Conservation (phyloP, 1,140 invertebrate genomes). For the Neoseiulus cucumeris region DNA sequence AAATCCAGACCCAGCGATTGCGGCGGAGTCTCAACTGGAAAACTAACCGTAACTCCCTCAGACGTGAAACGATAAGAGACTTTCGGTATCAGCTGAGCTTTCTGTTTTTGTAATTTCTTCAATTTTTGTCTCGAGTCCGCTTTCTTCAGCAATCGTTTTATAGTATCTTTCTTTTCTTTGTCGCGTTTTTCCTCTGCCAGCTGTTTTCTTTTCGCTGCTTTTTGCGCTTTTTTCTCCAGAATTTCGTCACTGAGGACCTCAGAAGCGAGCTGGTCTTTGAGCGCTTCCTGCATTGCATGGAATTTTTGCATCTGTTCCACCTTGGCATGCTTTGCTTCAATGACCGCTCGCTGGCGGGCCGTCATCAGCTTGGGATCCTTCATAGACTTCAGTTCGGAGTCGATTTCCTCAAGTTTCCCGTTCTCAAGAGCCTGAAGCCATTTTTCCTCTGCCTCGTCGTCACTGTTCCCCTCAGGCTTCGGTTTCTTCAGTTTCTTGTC, state of each 20-base stretch:
- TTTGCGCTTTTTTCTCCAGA: neutral
- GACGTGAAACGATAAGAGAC: neutral
- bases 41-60: neutral
- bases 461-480: neutral
- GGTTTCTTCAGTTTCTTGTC: no score
- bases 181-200: slow-evolving; percentile 3
- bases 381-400: neutral
- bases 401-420: slow-evolving; percentile 6
- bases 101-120: neutral
- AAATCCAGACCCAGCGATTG: neutral
- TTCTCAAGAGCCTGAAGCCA: neutral
- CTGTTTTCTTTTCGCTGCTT: neutral
- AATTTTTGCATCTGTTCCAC: neutral
- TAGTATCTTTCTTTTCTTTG: slow-evolving; percentile 6
- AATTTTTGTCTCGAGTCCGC: neutral
- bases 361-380: neutral
- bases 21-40: neutral
- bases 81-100: neutral
- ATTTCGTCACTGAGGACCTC: neutral
- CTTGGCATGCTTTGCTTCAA: slow-evolving; percentile 1
- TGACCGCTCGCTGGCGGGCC: neutral
- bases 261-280: neutral
- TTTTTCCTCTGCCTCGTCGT: neutral
- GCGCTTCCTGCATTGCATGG: neutral
- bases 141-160: neutral